Evolutionary conservation across 2,113 vertebrate species (phyloP).

Genomic region (Dromaius novaehollandiae): DNA sequence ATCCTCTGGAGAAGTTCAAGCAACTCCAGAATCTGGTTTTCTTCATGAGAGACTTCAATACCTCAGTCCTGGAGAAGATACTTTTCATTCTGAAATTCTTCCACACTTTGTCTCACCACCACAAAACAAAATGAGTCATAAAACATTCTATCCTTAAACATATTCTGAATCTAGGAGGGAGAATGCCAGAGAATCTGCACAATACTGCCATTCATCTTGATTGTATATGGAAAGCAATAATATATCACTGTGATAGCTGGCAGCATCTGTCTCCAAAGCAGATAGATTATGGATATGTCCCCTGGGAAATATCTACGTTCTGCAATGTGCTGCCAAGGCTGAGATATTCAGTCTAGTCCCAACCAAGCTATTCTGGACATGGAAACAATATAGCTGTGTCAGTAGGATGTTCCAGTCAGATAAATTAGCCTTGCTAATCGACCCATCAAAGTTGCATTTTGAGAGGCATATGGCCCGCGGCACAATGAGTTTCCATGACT

Average conservation of each 20-base stretch:
- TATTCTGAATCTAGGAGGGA: background rate
- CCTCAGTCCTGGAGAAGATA: background rate
- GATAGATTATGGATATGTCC: constrained; percentile 11
- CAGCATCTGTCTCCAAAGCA: background rate
- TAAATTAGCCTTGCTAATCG: background rate
- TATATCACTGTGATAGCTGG: background rate
- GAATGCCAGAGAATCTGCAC: constrained; percentile 16
- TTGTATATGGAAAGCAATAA: background rate
- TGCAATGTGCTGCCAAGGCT: constrained; percentile 19
- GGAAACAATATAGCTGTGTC: constrained; percentile 19
- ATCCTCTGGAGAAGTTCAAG: background rate
- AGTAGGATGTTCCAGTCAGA: constrained; percentile 5
- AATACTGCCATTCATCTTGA: background rate
- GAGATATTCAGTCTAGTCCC: constrained; percentile 9
- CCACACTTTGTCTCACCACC: background rate
- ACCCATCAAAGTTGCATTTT: background rate
- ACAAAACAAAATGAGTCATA: background rate
- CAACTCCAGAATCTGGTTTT: background rate
- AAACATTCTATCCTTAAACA: background rate
- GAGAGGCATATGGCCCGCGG: background rate
- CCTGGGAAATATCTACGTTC: background rate
- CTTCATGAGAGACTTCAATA: background rate
- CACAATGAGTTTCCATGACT: constrained; percentile 26
- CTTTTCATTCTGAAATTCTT: constrained; percentile 15
- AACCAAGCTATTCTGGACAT: constrained; percentile 48